A percentile compares a stretch with the other conserved stretches of the same genome.
Conservation (phyloP, 2,888 invertebrate species). For the Encarsia formosa region DNA sequence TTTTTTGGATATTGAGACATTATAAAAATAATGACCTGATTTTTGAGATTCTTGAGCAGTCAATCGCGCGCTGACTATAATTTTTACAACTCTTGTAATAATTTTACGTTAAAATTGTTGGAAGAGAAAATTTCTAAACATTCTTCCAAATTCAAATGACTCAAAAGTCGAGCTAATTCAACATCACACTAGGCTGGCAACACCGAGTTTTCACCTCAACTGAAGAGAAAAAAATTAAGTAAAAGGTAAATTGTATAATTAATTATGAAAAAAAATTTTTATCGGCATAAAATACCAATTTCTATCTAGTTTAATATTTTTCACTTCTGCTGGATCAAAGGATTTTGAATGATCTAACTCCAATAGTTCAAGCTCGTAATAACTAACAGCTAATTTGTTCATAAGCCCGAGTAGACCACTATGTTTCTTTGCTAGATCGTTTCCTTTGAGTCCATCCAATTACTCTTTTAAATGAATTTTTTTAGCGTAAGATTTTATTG, state of each 20-base stretch:
- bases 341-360: constrained; percentile 60
- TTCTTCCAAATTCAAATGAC: constrained; percentile 58
- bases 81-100: constrained; percentile 60
- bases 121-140: constrained; percentile 54
- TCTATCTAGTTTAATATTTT: constrained; percentile 58
- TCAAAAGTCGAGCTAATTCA: constrained; percentile 59
- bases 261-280: too few relatives aligned
- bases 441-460: constrained; percentile 59
- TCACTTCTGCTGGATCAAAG: constrained; percentile 60
- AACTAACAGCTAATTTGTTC: constrained; percentile 61
- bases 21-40: constrained; percentile 19
- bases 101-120: constrained; percentile 57
- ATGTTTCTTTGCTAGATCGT: constrained; percentile 61
- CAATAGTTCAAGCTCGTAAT: constrained; percentile 62
- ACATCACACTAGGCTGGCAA: constrained; percentile 44
- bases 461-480: constrained; percentile 52
- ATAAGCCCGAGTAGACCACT: constrained; percentile 56
- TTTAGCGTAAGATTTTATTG: too few relatives aligned
- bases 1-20: too few relatives aligned
- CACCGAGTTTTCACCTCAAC: constrained; percentile 55
- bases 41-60: constrained; percentile 36
- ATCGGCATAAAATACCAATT: constrained; percentile 67
- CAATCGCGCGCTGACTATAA: constrained; percentile 53
- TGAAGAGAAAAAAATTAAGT: not conserved
- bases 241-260: too few relatives aligned